A percentile compares a stretch with the other conserved stretches of the same genome.
Conservation (phyloP, 2,888 invertebrate species). For the Apoda limacodes region DNA sequence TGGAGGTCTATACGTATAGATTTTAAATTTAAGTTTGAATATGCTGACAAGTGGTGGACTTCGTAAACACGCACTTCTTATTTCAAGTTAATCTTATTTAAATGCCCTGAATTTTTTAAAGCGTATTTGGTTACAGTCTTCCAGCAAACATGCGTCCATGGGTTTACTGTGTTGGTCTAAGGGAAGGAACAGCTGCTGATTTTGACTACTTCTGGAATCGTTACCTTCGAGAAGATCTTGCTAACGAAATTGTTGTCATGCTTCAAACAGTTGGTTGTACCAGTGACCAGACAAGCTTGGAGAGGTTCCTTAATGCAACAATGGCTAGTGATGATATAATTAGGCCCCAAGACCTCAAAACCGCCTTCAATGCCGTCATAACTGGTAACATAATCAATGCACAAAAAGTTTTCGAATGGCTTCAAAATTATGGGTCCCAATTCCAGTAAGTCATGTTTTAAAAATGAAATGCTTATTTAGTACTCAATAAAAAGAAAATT, state of each 20-base stretch:
- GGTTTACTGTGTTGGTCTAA: constrained; percentile 83
- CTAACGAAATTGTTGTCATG: constrained; percentile 76
- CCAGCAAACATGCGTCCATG: constrained; percentile 69
- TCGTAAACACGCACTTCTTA: no score
- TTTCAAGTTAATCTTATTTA: not conserved
- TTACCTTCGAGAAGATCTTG: constrained; percentile 69
- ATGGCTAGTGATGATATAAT: constrained; percentile 30
- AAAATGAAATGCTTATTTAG: no score
- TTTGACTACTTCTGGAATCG: constrained; percentile 76
- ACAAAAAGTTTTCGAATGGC: constrained; percentile 63
- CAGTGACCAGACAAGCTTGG: constrained; percentile 42
- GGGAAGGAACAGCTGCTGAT: constrained; percentile 69
- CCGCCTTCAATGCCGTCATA: constrained; percentile 59
- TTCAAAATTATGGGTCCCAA: constrained; percentile 44
- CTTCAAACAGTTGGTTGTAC: constrained; percentile 78
- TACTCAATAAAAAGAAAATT: no score
- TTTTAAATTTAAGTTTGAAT: no score
- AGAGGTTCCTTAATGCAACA: constrained; percentile 34
- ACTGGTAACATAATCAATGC: constrained; percentile 67
- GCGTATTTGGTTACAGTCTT: constrained; percentile 26
- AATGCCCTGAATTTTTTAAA: no score
- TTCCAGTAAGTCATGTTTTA: not conserved
- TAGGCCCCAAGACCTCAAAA: constrained; percentile 50
- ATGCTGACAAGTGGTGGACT: no score
- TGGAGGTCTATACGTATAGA: no score